Percentiles rank a stretch among this genome's conserved stretches.
Evolutionary conservation across 2,113 vertebrate species (phyloP).

Genomic region (Pseudorectes ferrugineus): DNA sequence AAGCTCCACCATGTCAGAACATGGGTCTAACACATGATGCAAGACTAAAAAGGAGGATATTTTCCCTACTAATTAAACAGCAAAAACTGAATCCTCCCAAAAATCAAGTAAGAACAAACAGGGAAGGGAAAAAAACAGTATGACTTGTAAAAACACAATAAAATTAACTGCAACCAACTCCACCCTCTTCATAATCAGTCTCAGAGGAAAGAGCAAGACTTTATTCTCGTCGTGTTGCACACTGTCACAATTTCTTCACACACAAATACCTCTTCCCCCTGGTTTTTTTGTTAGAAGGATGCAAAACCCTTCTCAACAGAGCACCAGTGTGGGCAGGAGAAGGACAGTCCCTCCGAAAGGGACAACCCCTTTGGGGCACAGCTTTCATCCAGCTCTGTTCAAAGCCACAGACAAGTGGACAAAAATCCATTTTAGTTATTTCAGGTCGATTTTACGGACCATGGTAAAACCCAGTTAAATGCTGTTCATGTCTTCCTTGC

Average conservation of each 20-base stretch:
- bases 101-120: slow-evolving; percentile 65
- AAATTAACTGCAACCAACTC: slow-evolving; percentile 47
- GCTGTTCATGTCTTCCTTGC: background rate
- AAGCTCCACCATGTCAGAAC: slow-evolving; percentile 69
- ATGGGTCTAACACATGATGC: slow-evolving; percentile 17
- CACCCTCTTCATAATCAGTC: slow-evolving; percentile 48
- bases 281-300: background rate
- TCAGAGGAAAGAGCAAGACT: slow-evolving; percentile 32
- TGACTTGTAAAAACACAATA: slow-evolving; percentile 20
- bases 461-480: background rate
- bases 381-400: background rate
- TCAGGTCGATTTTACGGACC: background rate
- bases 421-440: background rate
- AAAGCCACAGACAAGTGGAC: background rate
- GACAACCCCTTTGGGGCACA: background rate
- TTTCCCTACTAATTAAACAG: slow-evolving; percentile 68
- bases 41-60: slow-evolving; percentile 51
- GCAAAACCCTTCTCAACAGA: background rate
- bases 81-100: slow-evolving; percentile 67
- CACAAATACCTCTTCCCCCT: background rate
- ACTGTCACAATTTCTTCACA: background rate
- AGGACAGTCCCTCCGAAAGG: background rate
- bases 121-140: background rate
- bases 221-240: background rate
- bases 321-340: background rate